A percentile compares a stretch with the other conserved stretches of the same genome.
Conservation (phyloP, 2,113 vertebrate species). For the Microcebus griseorufus region DNA sequence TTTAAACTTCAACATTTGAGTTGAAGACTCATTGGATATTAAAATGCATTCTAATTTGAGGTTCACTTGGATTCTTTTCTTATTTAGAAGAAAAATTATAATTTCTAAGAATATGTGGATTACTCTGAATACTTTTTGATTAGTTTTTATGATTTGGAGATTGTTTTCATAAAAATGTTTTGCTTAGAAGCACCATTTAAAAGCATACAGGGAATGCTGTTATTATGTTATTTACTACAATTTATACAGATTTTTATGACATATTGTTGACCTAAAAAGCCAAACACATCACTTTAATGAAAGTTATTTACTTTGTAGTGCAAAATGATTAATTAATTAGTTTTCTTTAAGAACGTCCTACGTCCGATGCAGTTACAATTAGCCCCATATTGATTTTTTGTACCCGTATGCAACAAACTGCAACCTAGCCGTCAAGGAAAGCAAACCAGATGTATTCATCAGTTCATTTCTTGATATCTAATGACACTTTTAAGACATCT, state of each 20-base stretch:
- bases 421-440: not conserved
- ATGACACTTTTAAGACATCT: not conserved
- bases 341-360: not conserved
- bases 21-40: not conserved
- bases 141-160: constrained; percentile 33
- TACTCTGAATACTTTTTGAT: not conserved
- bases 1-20: not conserved
- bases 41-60: not conserved
- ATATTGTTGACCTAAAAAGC: not conserved
- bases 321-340: not conserved
- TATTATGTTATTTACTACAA: not conserved
- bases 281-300: constrained; percentile 13
- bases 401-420: not conserved
- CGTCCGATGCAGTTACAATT: constrained; percentile 15
- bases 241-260: not conserved
- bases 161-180: constrained; percentile 20
- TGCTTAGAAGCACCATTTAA: not conserved
- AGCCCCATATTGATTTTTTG: not conserved
- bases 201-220: not conserved
- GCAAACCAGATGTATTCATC: not conserved
- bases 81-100: constrained; percentile 17
- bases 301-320: not conserved
- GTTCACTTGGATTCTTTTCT: not conserved
- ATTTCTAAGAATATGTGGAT: not conserved
- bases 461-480: not conserved